Evolutionary conservation across 2,797 vertebrate genomes (phyloP), one percentile per base, ranked within the genome.

Genomic region (Karalla daura): DNA sequence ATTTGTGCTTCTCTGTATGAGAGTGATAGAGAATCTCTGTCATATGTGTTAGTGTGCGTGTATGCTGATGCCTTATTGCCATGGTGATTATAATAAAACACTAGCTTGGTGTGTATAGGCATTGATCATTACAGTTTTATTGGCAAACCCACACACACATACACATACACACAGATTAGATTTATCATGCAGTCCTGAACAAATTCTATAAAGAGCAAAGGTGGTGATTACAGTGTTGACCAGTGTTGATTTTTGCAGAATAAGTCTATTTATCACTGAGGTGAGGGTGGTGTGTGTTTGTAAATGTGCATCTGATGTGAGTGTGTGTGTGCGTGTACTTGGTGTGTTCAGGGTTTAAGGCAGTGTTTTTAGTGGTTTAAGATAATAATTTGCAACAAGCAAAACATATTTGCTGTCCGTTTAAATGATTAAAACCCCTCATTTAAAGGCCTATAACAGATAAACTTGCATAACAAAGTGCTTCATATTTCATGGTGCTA

Each of bases 201-300:
- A 95, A 95, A 95, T 96, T 94, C 94, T 95, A 95, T 95, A 94
- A 94, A 95, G 94, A 94, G 94, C 93, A 96, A 92, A 95, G 95
- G 91, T 95, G 93, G 92, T 94, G 93, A 95, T 95, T 95, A 94
- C 91, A 93, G 88, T 94, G 94, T 94, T 95, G 94, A 95, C 93
- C 94, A 95, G 91, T 94, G 93, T 95, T 94, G 94, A 96, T 96
- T 96, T 89, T 96, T 92, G 88, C 89, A 93, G 94, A 96, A 95
- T 94, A 94, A 95, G 93, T 95, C 92, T 92, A 95, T 96, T 95
- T 92, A 95, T 96, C 95, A 95, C 91, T 90, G 91, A 80, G 92
- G 46, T 56, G 47, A 55, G 33, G 39, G 6, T 65, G 28, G 18
- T 24, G 9, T 32, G 14, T 69, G 25, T 59, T 9, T 6, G 14